phyloP scores from a whole-genome alignment of 2,113 vertebrate genomes.

The Anhinga rufa region DNA sequence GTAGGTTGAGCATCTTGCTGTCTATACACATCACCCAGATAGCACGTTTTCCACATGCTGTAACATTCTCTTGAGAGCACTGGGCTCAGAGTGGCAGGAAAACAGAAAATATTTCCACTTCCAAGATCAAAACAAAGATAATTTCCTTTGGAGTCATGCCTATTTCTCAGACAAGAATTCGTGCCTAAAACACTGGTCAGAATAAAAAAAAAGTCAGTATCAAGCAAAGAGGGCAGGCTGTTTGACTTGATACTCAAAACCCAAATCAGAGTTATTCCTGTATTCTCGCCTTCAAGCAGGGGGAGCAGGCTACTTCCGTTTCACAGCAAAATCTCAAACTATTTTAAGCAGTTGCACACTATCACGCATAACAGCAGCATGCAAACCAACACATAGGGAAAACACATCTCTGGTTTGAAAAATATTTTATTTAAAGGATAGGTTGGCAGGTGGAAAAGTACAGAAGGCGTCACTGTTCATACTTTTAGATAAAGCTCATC shows the following conservation, averaged over 20 bases:
- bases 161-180: not conserved
- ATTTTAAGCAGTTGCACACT: not conserved
- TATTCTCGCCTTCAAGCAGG: not conserved
- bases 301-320: not conserved
- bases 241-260: not conserved
- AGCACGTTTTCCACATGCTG: not conserved
- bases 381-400: not conserved
- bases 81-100: not conserved
- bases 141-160: not conserved
- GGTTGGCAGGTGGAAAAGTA: not conserved
- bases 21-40: not conserved
- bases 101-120: not conserved
- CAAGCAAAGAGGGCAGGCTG: not conserved
- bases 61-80: not conserved
- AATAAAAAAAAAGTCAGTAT: not conserved
- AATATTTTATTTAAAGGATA: not conserved
- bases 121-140: not conserved
- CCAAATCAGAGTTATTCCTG: not conserved
- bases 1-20: not conserved
- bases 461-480: not conserved
- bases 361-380: accelerated
- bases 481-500: not conserved
- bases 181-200: not conserved
- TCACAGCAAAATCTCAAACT: not conserved
- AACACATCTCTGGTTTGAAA: not conserved